Conservation (phyloP, 2,888 invertebrate species). For the Allolobophora icterica region DNA sequence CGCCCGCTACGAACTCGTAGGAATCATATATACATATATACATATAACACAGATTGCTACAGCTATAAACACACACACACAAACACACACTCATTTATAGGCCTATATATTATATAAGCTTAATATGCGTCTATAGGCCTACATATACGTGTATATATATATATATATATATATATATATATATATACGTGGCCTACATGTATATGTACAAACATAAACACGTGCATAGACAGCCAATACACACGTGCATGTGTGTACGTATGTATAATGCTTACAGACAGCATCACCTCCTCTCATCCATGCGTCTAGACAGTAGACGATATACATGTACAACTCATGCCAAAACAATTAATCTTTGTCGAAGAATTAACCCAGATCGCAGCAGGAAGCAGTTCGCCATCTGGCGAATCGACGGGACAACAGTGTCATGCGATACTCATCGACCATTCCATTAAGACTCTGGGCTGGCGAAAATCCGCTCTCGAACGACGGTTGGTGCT, state of each 20-base stretch:
- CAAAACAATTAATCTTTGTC: background rate
- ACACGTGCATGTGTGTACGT: too few species aligned
- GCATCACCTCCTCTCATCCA: background rate
- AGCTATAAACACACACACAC: too few species aligned
- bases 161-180: too few species aligned
- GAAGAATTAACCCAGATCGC: background rate
- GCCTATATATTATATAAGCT: too few species aligned
- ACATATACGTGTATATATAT: too few species aligned
- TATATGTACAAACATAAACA: background rate
- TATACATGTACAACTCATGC: background rate
- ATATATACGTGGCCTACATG: too few species aligned
- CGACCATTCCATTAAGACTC: background rate
- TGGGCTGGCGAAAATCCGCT: background rate
- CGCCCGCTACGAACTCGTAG: too few species aligned
- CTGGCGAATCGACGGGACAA: constrained; percentile 17
- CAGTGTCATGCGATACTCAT: background rate
- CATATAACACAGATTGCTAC: background rate
- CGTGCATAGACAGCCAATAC: background rate
- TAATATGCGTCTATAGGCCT: too few species aligned
- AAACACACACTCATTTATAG: too few species aligned
- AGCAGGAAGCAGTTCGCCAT: background rate
- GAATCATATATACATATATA: background rate
- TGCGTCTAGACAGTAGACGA: background rate
- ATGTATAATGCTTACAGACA: background rate
- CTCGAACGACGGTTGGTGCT: background rate